Conservation (phyloP, 2,888 invertebrate species). For the Drosophila multiciliata region DNA sequence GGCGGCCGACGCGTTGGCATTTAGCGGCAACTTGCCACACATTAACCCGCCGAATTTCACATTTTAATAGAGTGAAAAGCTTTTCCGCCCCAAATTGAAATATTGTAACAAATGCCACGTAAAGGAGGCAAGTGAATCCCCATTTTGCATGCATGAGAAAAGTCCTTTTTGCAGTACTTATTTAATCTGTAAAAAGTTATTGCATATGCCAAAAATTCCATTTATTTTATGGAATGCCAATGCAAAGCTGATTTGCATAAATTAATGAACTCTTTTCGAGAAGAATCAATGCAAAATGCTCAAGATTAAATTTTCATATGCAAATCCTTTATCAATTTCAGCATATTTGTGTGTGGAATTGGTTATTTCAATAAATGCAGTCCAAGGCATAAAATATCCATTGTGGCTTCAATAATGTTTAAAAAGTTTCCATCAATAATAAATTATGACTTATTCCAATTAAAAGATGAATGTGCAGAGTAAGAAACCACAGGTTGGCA, state of each 20-base stretch:
- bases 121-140: constrained; percentile 1
- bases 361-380: not conserved
- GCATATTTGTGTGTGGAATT: not conserved
- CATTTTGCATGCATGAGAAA: not conserved
- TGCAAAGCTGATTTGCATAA: not conserved
- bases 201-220: not conserved
- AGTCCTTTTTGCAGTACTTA: constrained; percentile 7
- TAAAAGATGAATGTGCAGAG: not conserved
- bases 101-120: constrained; percentile 11
- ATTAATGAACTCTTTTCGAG: not conserved
- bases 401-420: not conserved
- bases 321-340: not conserved
- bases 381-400: not conserved
- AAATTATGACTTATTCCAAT: not conserved
- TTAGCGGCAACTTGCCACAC: constrained; percentile 57
- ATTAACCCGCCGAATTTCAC: constrained; percentile 39
- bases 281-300: not conserved
- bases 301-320: not conserved
- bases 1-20: constrained; percentile 35
- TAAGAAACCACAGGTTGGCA: not conserved
- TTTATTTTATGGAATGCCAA: not conserved
- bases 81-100: constrained; percentile 18
- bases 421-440: not conserved
- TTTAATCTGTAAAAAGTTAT: constrained; percentile 2
- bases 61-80: constrained; percentile 56